A percentile compares a stretch with the other conserved stretches of the same genome.
Evolutionary conservation across 1,140 invertebrate genomes (phyloP).

Genomic region (Cotesia typhae): DNA sequence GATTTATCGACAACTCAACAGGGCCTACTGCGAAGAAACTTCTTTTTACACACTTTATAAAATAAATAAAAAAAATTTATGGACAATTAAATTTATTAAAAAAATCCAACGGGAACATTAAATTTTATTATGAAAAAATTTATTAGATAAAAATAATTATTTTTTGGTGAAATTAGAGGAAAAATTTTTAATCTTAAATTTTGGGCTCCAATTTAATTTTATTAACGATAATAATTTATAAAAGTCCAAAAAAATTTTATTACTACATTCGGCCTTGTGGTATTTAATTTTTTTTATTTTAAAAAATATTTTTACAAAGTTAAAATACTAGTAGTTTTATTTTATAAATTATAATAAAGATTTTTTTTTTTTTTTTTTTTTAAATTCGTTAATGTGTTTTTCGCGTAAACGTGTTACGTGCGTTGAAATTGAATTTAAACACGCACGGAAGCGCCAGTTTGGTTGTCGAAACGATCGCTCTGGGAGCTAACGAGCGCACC

Average conservation of each 20-base stretch:
- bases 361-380: background rate
- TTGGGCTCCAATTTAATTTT: too few relatives aligned
- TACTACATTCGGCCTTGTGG: too few relatives aligned
- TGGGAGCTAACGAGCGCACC: slow-evolving; percentile 29
- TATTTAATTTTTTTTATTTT: too few relatives aligned
- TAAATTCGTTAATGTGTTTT: slow-evolving; percentile 22
- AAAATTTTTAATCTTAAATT: too few relatives aligned
- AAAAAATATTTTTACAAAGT: background rate
- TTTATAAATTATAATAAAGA: background rate
- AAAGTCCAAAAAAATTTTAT: too few relatives aligned
- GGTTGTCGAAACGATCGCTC: slow-evolving; percentile 28
- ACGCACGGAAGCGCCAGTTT: slow-evolving; percentile 29
- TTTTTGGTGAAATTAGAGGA: too few relatives aligned
- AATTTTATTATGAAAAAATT: too few relatives aligned
- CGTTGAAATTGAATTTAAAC: slow-evolving; percentile 26
- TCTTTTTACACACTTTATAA: background rate
- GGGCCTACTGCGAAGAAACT: slow-evolving; percentile 50
- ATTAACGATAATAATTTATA: too few relatives aligned
- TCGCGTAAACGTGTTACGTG: slow-evolving; percentile 8
- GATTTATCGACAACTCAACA: slow-evolving; percentile 46
- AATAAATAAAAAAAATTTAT: too few relatives aligned
- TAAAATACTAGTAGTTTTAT: background rate
- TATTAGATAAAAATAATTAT: too few relatives aligned
- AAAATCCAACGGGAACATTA: too few relatives aligned
- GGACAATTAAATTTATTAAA: too few relatives aligned